Evolutionary conservation across 2,888 invertebrate species (phyloP), one percentile per base, ranked within the genome.

Genomic region (Elmis aenea): DNA sequence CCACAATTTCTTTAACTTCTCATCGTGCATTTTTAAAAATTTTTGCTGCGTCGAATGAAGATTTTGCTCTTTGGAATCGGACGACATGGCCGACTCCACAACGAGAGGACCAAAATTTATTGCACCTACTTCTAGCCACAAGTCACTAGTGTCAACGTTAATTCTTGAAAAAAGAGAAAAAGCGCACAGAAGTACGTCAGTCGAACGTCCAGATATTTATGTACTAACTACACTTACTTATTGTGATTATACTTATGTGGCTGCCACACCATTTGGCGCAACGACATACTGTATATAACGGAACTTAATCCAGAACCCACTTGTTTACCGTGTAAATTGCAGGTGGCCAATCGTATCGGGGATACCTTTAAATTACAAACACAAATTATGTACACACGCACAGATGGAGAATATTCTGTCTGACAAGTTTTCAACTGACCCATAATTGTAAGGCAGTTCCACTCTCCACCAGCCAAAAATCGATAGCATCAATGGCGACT

Each of bases 291-390:
- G 49, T 64, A 68, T 41, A 95, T 67, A 26, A 95, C 74, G 3
- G 85, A 86, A 2, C 93, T 93, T 14, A 94, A 76, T 1, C 95
- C 95, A 2, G 86, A 84, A 51, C 88, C 86, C 16, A 91, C 91
- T 55, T 89, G 86, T 48, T 86, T 82, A 1, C 94, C 93, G 59
- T 96, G 95, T n/a, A 96, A 74, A 70, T 96, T 96, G 60, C 96
- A 96, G 27, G 85, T 88, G 12, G 93, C 84, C 42, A 94, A 67
- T 29, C 94, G 78, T 18, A 94, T 76, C 1, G 95, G 94, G 11
- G 88, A 89, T 51, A 91, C n/a, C n/a, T n/a, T n/a, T n/a, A n/a
- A n/a, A n/a, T n/a, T n/a, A n/a, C n/a, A n/a, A n/a, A n/a, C n/a
- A n/a, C n/a, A n/a, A n/a, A n/a, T n/a, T n/a, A n/a, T n/a, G n/a